Evolutionary conservation across 1,140 invertebrate species (phyloP).

Genomic region (Hestina assimilis): DNA sequence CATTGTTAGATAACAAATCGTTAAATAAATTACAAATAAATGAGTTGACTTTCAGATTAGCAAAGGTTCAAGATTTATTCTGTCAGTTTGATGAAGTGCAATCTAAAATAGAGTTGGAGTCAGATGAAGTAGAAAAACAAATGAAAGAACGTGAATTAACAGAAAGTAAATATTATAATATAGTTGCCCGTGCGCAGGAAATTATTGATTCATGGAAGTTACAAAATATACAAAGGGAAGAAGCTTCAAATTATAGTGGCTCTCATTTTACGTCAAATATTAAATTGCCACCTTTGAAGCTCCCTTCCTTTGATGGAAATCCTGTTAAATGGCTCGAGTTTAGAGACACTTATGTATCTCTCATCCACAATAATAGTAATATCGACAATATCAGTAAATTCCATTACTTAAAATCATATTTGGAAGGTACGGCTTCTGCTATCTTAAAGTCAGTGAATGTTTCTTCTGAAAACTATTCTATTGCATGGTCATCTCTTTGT

Average conservation of each 20-base stretch:
- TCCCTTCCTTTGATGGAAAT: conserved; percentile 17
- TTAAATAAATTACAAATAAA: background rate
- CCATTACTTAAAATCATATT: conserved; percentile 28
- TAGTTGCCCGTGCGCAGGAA: conserved; percentile 9
- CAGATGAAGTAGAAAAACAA: conserved; percentile 10
- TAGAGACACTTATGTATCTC: conserved; percentile 20
- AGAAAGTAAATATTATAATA: conserved; percentile 22
- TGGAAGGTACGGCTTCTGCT: conserved; percentile 24
- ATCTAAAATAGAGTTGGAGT: conserved; percentile 13
- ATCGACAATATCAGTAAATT: conserved; percentile 33
- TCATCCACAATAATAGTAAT: conserved; percentile 22
- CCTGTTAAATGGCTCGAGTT: conserved; percentile 22
- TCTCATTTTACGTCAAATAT: too few species aligned
- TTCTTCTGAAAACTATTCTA: conserved; percentile 25
- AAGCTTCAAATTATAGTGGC: conserved; percentile 1
- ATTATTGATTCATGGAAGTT: background rate
- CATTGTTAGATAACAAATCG: background rate
- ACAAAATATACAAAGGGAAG: background rate
- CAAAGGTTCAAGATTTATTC: conserved; percentile 19
- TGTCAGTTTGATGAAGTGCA: conserved; percentile 31
- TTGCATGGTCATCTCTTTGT: conserved; percentile 36
- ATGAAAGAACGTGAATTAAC: conserved; percentile 11
- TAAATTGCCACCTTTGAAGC: conserved; percentile 24
- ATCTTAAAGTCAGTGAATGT: conserved; percentile 24
- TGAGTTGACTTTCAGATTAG: conserved; percentile 20